phyloP scores from a whole-genome alignment of 2,797 vertebrate species.

The Scolopax bukidnonensis region DNA sequence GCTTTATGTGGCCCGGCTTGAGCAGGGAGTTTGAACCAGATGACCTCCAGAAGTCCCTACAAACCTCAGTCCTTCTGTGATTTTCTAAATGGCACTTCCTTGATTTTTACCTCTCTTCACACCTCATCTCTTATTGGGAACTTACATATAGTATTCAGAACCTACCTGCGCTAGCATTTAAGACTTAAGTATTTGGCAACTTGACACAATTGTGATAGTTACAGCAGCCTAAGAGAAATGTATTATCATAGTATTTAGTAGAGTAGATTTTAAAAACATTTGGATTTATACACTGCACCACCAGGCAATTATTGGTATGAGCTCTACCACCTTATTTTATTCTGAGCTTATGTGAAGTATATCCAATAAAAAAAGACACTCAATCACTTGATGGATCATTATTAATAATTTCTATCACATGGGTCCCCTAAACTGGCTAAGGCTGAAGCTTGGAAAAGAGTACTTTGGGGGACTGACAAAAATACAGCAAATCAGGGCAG shows the following conservation, averaged over 20 bases:
- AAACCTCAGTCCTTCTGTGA: not conserved
- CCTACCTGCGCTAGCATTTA: not conserved
- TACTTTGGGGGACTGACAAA: not conserved
- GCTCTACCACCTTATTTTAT: not conserved
- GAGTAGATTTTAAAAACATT: not conserved
- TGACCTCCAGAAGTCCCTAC: not conserved
- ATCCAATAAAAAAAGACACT: not conserved
- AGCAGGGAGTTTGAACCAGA: not conserved
- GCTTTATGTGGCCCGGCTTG: not conserved
- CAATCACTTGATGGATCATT: not conserved
- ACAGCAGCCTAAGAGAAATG: not conserved
- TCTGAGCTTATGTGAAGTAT: not conserved
- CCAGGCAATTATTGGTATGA: not conserved
- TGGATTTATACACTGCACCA: not conserved
- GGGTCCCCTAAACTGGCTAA: not conserved
- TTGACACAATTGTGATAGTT: not conserved
- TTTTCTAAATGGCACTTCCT: not conserved
- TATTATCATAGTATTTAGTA: not conserved
- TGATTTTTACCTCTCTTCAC: not conserved
- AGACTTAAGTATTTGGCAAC: not conserved
- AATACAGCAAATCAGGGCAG: not conserved
- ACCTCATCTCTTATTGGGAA: not conserved
- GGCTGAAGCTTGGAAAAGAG: not conserved
- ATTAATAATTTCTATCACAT: not conserved
- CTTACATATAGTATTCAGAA: not conserved